Base-by-base conservation (phyloP, 1,140 invertebrate genomes). In the Caenorhabditis remanei region DNA sequence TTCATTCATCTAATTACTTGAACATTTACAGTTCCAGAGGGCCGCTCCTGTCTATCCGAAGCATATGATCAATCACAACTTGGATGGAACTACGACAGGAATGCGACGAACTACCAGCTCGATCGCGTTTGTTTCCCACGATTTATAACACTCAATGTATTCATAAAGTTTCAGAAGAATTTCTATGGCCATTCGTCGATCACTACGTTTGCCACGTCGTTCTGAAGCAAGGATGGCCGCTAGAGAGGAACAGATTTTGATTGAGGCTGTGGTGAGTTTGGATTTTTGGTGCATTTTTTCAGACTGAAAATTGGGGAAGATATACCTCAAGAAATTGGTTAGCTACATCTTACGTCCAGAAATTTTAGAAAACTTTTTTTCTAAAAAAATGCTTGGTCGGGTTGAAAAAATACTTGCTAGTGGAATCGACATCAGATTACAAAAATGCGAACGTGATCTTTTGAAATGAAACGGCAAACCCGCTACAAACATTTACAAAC, bases 61-160 rank as follows among this genome's bases (percentile, higher is more conserved):
- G n/a, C n/a, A 79, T 50, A 79, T 79, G 71, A 79, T 79, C 46
- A 79, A 79, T 11, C 71, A 50, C n/a, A 79, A 79, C 24, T n/a
- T 79, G 6, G 71, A 79, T 50, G 71, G 71, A 75, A 19, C 67
- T n/a, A 32, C 71, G 21, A 5, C 71, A 8, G 71, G 71, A 79
- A 50, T 79, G 71, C 71, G 71, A 32, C 13, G 71, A 50, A 79
- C 71, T 6, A 79, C 71, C 1, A 79, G 71, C 40, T 79, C 71
- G 7, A 79, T 79, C 14, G 71, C 43, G 71, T 79, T 32, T 40
- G 11, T 63, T 32, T 32, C 9, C 55, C 1, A 40, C 24, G 61
- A 32, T 13, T 32, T 63, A 8, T 9, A 4, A 63, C 11, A 32
- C 9, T 21, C 11, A 32, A 63, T 32, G 8, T 63, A n/a, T n/a